phyloP scores from a whole-genome alignment of 1,140 invertebrate species.

The Acyrthosiphon pisum region DNA sequence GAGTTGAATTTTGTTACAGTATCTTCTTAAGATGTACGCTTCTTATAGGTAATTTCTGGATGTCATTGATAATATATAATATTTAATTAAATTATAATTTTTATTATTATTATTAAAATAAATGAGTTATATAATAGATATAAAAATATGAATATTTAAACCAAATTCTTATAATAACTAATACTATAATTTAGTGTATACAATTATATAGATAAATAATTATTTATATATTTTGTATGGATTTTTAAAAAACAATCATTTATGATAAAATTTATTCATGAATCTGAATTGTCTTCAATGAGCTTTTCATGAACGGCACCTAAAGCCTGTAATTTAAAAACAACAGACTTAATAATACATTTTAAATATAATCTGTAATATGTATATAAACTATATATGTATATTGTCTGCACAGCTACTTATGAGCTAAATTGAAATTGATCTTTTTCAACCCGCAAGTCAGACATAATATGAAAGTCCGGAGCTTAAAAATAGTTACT shows the following conservation, averaged over 20 bases:
- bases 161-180: too few relatives aligned
- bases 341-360: background rate
- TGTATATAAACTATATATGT: background rate
- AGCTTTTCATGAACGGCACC: slow-evolving; percentile 18
- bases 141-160: too few relatives aligned
- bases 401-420: background rate
- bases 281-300: slow-evolving; percentile 24
- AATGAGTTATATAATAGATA: too few relatives aligned
- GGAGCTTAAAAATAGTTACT: too few relatives aligned
- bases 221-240: background rate
- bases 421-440: background rate
- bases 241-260: background rate
- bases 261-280: background rate
- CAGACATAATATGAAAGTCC: too few relatives aligned
- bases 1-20: background rate
- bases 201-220: background rate
- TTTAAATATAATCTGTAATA: background rate
- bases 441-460: too few relatives aligned
- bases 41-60: too few relatives aligned
- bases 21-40: background rate
- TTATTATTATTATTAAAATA: too few relatives aligned
- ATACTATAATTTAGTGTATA: background rate
- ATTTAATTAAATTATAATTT: too few relatives aligned
- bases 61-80: background rate
- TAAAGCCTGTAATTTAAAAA: slow-evolving; percentile 31